phyloP scores from a whole-genome alignment of 2,888 invertebrate species.

The Metallyticus violacea region DNA sequence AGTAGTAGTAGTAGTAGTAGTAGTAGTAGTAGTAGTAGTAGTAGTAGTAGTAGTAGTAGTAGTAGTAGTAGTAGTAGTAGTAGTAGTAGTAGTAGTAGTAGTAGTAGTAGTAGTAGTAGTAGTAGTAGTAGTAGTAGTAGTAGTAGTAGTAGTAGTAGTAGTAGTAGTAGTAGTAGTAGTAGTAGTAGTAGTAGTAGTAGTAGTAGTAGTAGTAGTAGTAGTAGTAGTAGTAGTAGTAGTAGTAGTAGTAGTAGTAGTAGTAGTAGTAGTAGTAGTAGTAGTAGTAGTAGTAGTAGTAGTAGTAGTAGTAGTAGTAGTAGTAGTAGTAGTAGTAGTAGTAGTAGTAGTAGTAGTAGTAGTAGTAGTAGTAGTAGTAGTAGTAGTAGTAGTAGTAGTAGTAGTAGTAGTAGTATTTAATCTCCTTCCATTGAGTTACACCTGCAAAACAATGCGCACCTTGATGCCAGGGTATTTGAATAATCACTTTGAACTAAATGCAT shows the following conservation, averaged over 20 bases:
- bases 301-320: neutral
- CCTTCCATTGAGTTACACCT: too few species aligned
- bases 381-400: too few species aligned
- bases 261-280: neutral
- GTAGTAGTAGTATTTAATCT: too few species aligned
- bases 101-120: neutral
- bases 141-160: neutral
- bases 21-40: neutral
- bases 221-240: neutral
- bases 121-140: neutral
- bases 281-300: neutral
- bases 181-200: neutral
- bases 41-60: neutral
- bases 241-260: neutral
- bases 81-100: neutral
- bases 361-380: too few species aligned
- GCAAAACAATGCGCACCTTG: too few species aligned
- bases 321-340: neutral
- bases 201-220: neutral
- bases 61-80: neutral
- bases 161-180: neutral
- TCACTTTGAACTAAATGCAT: too few species aligned
- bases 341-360: too few species aligned
- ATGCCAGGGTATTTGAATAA: too few species aligned
- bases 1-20: neutral